Percentiles rank a stretch among this genome's conserved stretches.
Evolutionary conservation across 1,140 invertebrate species (phyloP).

Genomic region (Elysia chlorotica): DNA sequence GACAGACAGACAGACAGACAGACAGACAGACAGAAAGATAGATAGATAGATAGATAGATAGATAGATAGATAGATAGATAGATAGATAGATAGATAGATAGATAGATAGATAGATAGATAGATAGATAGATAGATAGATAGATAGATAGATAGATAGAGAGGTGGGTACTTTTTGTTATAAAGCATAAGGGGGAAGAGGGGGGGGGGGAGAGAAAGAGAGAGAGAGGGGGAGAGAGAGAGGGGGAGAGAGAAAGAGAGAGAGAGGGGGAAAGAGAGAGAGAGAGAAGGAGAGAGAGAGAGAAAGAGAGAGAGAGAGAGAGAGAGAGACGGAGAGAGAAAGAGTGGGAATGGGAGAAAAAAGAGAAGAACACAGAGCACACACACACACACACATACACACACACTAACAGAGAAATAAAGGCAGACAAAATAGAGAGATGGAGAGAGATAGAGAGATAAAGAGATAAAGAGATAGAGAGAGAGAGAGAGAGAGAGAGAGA

Average conservation of each 20-base stretch:
- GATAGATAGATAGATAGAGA: background rate
- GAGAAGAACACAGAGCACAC: too few species aligned
- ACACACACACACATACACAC: too few species aligned
- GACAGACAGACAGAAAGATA: background rate
- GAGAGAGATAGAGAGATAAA: too few species aligned
- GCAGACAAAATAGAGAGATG: too few species aligned
- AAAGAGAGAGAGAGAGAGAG: slow-evolving; percentile 4
- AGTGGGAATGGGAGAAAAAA: background rate
- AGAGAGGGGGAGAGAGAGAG: background rate
- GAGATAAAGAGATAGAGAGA: too few species aligned
- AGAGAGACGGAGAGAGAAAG: background rate
- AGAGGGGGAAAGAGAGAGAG: slow-evolving; percentile 11
- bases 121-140: background rate
- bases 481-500: too few species aligned
- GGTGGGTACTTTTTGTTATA: background rate
- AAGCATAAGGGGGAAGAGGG: background rate
- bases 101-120: background rate
- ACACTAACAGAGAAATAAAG: too few species aligned
- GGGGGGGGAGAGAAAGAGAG: background rate
- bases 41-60: background rate
- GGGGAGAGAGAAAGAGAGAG: slow-evolving; percentile 12
- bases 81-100: background rate
- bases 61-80: background rate
- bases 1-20: background rate
- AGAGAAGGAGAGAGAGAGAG: slow-evolving; percentile 23